Evolutionary conservation across 2,113 vertebrate genomes (phyloP).

Genomic region (Aramus guarauna): DNA sequence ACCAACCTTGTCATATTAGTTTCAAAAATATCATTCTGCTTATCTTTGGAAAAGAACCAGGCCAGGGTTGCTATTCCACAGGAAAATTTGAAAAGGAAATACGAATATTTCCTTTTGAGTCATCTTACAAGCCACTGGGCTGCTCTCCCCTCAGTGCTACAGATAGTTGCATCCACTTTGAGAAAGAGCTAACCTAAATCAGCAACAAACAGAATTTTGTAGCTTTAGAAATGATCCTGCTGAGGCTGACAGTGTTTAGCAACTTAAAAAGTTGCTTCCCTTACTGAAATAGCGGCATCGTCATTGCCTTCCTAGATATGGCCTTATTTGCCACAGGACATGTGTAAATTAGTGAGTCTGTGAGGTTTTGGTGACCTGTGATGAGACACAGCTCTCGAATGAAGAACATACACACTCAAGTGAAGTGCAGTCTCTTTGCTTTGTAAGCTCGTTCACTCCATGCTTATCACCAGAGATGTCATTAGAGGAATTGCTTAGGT

Average conservation of each 20-base stretch:
- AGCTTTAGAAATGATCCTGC: neutral
- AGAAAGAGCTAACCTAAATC: neutral
- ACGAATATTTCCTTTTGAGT: neutral
- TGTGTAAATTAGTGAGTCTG: fast-evolving
- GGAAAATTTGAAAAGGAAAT: neutral
- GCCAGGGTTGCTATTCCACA: neutral
- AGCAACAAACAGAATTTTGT: neutral
- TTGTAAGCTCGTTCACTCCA: neutral
- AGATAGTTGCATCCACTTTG: neutral
- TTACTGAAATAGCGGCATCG: neutral
- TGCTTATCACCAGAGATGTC: neutral
- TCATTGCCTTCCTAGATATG: neutral
- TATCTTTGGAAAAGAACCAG: neutral
- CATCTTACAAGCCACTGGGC: neutral
- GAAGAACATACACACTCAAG: neutral
- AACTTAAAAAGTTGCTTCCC: neutral
- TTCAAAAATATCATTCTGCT: neutral
- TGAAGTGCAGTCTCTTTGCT: neutral
- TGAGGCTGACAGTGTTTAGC: neutral
- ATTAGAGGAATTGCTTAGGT: neutral
- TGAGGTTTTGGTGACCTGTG: neutral
- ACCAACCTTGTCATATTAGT: neutral
- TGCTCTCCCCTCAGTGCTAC: neutral
- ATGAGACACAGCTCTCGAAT: neutral
- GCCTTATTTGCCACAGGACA: neutral